Evolutionary conservation across 1,140 invertebrate species (phyloP), one percentile per base, ranked within the genome.

Genomic region (Spodoptera litura): DNA sequence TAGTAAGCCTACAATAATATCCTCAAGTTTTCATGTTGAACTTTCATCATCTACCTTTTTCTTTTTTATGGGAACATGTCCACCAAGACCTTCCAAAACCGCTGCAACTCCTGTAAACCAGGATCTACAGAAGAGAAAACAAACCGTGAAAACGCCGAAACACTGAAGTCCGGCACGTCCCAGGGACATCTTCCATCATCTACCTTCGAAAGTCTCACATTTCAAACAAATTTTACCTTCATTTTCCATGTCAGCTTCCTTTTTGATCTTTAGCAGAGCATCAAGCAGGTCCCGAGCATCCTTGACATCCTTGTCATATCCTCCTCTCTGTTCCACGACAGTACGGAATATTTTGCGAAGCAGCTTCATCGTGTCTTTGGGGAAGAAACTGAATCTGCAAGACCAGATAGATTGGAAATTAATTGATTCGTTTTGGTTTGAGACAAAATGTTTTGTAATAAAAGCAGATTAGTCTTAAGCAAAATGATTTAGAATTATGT

Each of bases 351-450:
- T 20, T 27, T 71, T 81, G 3, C 56, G 78, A 4, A 87, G 74
- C 38, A 72, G 74, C 3, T 81, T 52, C 0, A 74, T 70, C 11
- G 81, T 59, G 3, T 58, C 38, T 53, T 86, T 84, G 10, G 86
- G 84, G 15, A 84, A 86, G 15, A 84, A 80, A 0, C 77, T 64
- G 20, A 86, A 85, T 27, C 85, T 86, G 71, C 10, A 70, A 70
- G 62, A 66, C 12, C 2, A 66, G 3, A 25, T 27, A 13, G 58
- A 27, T 55, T 55, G 10, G 52, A n/a, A 1, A 2, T 55, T 2
- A 55, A 10, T 5, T 6, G 12, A 1, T n/a, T n/a, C 4, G 15
- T 55, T 13, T 55, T 55, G 72, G 8, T 58, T 70, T 5, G 4
- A 55, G 12, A 12, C 10, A 55, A 5, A 55, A 55, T 15, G 2